Base-by-base conservation (phyloP, 2,113 vertebrate genomes). In the Pterophyllum scalare region DNA sequence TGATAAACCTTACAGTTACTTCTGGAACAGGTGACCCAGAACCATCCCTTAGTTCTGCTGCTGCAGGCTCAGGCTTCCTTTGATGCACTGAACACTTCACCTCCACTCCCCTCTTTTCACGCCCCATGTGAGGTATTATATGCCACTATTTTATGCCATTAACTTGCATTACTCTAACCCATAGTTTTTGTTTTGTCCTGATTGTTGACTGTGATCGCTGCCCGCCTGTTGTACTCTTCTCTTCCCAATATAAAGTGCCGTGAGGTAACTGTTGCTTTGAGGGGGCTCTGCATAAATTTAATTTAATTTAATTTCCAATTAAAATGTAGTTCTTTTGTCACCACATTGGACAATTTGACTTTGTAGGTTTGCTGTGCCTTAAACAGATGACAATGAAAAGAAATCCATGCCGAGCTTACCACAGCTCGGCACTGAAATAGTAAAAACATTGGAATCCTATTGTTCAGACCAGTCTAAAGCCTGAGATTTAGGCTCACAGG, bases 331-430 rank as follows among this genome's bases (percentile, higher is more conserved):
- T 72, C 46, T 52, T 31, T 52, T 31, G 46, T 31, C 11, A 19
- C 67, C 49, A 33, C 13, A 31, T 52, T 52, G 3, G 28, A 70
- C 10, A 70, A 15, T 52, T 14, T 54, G 67, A 72, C 49, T 72
- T 72, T 52, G 17, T 54, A 31, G 24, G 67, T n/a, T 46, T 13
- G 26, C 67, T 72, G 26, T 31, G 46, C 46, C 46, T 54, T 49
- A 72, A 72, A 72, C 28, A 54, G 26, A 54, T 72, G 11, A 33
- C 24, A 11, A 0, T 52, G 17, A 72, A 72, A 72, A 72, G 10
- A 52, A 72, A 72, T 72, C 67, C 67, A 72, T 54, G 43, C 31
- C 46, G 28, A 52, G 67, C 26, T 54, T 72, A 72, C 46, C 26
- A 31, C 26, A 54, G 46, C 67, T 54, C 46, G 28, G 11, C 6